Evolutionary conservation across 2,113 vertebrate species (phyloP), one percentile per base, ranked within the genome.

Genomic region (Myrmecophaga tridactyla): DNA sequence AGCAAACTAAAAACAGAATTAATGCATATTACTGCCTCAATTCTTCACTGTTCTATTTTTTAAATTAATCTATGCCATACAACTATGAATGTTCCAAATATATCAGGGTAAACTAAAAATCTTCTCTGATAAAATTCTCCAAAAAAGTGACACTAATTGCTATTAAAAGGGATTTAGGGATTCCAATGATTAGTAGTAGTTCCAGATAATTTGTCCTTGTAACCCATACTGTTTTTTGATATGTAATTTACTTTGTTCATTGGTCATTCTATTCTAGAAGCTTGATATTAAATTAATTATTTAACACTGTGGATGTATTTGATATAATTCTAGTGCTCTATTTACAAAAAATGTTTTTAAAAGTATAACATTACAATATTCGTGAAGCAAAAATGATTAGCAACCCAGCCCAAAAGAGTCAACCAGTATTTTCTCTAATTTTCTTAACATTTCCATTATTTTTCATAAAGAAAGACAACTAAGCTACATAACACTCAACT

Each of bases 1-100:
- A 5, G 82, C 48, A 97, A 96, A 89, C 70, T 96, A 94, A 98
- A 97, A 97, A 86, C 90, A 98, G 95, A 96, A 98, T 76, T 90
- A 63, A 96, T 4, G 34, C 29, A 62, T 86, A 97, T 94, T 41
- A 96, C 93, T 58, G 27, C 67, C 93, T 87, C 15, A 86, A 94
- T 86, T 96, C 90, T 95, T 90, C 76, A 73, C 41, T 31, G 1
- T 20, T 41, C 34, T 88, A 1, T 72, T 94, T 95, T 97, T 73
- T 82, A 96, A 75, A 94, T 95, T 92, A 91, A 92, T 89, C 92
- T 92, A 89, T 82, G 86, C 53, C 77, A 96, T 4, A 0, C 51
- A 93, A 73, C n/a, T 90, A 58, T 46, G 13, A 97, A 51, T 83
- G 97, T 97, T 96, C 20, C 75, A 89, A 89, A 95, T 73, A 65